Conservation (phyloP, 2,113 vertebrate genomes). For the Corvus cornix region DNA sequence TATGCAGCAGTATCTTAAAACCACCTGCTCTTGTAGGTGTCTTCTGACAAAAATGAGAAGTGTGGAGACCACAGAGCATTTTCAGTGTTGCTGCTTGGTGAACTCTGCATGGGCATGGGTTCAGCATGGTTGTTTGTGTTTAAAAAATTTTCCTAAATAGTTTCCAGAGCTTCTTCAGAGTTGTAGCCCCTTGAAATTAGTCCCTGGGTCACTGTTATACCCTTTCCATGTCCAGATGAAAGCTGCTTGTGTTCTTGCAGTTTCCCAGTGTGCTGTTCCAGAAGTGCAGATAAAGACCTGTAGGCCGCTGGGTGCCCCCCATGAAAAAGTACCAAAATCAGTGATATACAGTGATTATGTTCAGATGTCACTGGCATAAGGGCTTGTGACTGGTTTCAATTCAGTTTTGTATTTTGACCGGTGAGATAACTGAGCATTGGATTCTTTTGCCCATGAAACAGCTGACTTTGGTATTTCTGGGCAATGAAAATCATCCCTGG, state of each 20-base stretch:
- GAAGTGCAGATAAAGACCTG: neutral
- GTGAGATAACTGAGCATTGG: neutral
- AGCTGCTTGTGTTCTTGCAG: neutral
- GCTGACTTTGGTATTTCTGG: neutral
- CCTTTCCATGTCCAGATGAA: neutral
- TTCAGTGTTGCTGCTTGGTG: neutral
- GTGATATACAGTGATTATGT: fast-evolving
- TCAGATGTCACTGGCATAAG: neutral
- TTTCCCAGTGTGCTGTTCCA: neutral
- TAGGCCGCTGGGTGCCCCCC: fast-evolving
- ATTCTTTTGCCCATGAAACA: neutral
- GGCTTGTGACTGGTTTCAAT: neutral
- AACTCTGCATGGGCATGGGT: neutral
- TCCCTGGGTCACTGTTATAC: neutral
- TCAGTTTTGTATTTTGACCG: neutral
- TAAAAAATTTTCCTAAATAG: neutral
- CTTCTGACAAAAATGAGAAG: neutral
- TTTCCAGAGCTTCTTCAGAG: neutral
- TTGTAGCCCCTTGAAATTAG: neutral
- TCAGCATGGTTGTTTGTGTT: neutral
- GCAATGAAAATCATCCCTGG: neutral
- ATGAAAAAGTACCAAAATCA: neutral
- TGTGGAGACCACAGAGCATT: neutral
- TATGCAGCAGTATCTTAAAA: neutral
- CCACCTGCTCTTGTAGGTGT: neutral